Conservation (phyloP, 2,113 vertebrate species). For the Chauna torquata region DNA sequence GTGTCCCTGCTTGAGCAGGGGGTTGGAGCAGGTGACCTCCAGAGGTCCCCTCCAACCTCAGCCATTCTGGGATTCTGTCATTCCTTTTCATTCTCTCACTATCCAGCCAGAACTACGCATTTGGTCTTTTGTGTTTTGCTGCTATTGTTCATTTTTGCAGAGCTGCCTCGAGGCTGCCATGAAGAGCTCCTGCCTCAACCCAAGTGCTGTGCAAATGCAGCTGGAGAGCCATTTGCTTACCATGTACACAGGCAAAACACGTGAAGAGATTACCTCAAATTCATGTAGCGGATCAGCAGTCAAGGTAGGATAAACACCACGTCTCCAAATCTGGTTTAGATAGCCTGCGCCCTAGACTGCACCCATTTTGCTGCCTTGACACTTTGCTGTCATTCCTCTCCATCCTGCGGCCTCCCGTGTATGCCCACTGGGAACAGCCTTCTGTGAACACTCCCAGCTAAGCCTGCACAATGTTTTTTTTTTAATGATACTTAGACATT, state of each 20-base stretch:
- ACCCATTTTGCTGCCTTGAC: not conserved
- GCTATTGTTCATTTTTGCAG: not conserved
- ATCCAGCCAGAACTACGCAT: not conserved
- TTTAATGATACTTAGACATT: not conserved
- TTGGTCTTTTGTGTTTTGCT: not conserved
- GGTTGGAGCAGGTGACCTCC: not conserved
- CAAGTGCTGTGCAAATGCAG: not conserved
- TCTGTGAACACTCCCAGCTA: not conserved
- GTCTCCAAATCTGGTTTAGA: not conserved
- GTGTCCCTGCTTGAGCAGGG: not conserved
- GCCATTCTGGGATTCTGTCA: not conserved
- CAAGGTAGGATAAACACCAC: not conserved
- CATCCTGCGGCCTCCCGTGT: not conserved
- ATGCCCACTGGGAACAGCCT: too few species aligned
- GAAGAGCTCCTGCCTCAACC: not conserved
- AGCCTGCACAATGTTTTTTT: not conserved
- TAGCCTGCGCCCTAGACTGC: not conserved
- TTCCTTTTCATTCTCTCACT: not conserved
- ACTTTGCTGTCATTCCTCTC: not conserved
- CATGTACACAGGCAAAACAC: not conserved
- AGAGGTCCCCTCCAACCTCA: not conserved
- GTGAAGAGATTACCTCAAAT: not conserved
- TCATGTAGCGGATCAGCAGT: not conserved
- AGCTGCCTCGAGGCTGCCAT: not conserved
- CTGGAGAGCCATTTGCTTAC: not conserved